Evolutionary conservation across 2,797 vertebrate genomes (phyloP), one percentile per base, ranked within the genome.

Genomic region (Synaphobranchus kaupii): DNA sequence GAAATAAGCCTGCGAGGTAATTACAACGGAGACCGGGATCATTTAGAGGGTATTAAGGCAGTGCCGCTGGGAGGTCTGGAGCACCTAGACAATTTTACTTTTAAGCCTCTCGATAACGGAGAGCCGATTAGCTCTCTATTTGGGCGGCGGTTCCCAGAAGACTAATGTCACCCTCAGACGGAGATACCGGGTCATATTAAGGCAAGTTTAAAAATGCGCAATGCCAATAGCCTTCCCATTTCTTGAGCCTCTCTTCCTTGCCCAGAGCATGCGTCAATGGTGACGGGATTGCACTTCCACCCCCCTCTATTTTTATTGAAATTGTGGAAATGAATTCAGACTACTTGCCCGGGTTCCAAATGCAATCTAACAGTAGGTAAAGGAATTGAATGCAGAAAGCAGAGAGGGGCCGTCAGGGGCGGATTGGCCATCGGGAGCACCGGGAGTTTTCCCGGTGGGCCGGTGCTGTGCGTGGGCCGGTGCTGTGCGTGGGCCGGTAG

Each of bases 1-100:
- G 81, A 34, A 56, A 83, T 83, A 83, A 83, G 81, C n/a, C n/a
- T n/a, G 52, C n/a, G 17, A 83, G 47, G 81, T 83, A 83, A 83
- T 83, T 83, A 56, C 81, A 34, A 56, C 20, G 50, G 81, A 83
- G 81, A 31, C 81, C 81, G 7, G 28, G 50, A 83, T 83, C 52
- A 83, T 83, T 83, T 83, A 83, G 28, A 83, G n/a, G 52, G 81
- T 56, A 83, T 83, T 83, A 83, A 28, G 12, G 12, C 81, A 31
- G n/a, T 54, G n/a, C 81, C 50, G 31, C 9, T 31, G 81, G 81
- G 81, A 54, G 81, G n/a, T 12, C 28, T 56, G 28, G 7, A 83
- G 81, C 52, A 17, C 50, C 81, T 56, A 83, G 81, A 83, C 81
- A 56, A 83, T 83, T 83, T 83, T 34, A 83, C 48, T 83, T 83